Percentiles rank a stretch among this genome's conserved stretches.
These are phyloP conservation scores for Ariopsis seemanni DNA, from an alignment of 2,113 vertebrate genomes.

Conservation along the genomic window DNA sequence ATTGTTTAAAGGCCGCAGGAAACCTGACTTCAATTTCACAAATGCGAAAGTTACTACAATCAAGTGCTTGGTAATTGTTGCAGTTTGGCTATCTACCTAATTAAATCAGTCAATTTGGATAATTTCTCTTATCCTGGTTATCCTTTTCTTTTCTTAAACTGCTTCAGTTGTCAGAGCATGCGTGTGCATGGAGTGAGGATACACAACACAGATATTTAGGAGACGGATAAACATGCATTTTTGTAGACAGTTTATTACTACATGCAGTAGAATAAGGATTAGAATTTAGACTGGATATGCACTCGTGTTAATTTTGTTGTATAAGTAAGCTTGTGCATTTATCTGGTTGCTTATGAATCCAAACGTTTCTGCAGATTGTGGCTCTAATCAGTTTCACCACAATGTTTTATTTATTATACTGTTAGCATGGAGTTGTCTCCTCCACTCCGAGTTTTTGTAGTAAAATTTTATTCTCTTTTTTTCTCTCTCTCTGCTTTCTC, in stretches of 20 bases:
- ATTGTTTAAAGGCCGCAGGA: constrained; percentile 26
- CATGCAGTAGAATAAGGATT: no score
- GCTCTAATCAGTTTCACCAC: not conserved
- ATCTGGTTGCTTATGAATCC: no score
- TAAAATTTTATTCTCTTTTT: no score
- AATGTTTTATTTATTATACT: not conserved
- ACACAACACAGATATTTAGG: no score
- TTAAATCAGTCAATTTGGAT: constrained; percentile 9
- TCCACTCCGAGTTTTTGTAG: not conserved
- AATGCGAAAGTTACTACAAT: not conserved
- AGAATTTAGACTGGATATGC: no score
- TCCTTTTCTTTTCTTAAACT: not conserved
- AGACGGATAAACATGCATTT: not conserved
- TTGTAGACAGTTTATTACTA: not conserved
- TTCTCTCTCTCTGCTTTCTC: no score
- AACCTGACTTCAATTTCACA: constrained; percentile 30
- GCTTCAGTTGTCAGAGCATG: not conserved
- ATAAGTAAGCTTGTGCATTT: no score
- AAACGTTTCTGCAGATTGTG: not conserved
- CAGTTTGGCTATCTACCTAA: not conserved
- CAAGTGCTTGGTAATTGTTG: constrained; percentile 6
- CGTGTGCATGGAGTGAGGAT: not conserved
- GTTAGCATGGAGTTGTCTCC: not conserved
- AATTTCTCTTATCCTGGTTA: constrained; percentile 5
- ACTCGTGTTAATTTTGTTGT: no score